Base-by-base conservation (phyloP, 2,888 invertebrate species). In the Boloria selene region DNA sequence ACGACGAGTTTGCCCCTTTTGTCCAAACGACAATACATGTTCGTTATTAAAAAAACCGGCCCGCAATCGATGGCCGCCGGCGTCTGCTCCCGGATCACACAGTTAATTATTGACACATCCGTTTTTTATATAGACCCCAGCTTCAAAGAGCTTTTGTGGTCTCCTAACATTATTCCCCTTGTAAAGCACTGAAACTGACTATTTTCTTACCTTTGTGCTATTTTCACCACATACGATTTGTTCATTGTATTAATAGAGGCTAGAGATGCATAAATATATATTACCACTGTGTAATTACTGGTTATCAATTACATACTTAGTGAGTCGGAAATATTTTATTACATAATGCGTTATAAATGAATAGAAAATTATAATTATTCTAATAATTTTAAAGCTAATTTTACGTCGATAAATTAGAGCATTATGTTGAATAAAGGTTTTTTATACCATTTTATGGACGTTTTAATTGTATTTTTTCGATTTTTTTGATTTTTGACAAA, bases 101-200 rank as follows among this genome's bases (percentile, higher is more conserved):
- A 85, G 90, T 88, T 90, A 91, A 91, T 91, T 90, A 91, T 90
- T 88, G 90, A 90, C 90, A 89, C 90, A 89, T 90, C 90, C 89
- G 88, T 86, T 89, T 90, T 90, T 88, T 83, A 82, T 78, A 79
- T 77, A 76, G 72, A n/a, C 78, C 75, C 73, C 76, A 72, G 74
- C 73, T 74, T 73, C 75, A 78, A 78, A 77, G 76, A 74, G 70
- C 78, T 81, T 83, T 87, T 87, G 87, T 87, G 83, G 83, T 78
- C 72, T 80, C 73, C 82, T 83, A 83, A 85, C 84, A 82, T 82
- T 83, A 82, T 84, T 78, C 79, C 82, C 77, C 82, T 85, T 86
- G 83, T 85, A 74, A 61, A 56, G 51, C 70, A 68, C 78, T 79
- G 79, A 79, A 88, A 85, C 82, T 82, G 86, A 81, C 85, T 84